phyloP scores from a whole-genome alignment of 2,888 invertebrate genomes.

The Caenorhabditis wallacei region DNA sequence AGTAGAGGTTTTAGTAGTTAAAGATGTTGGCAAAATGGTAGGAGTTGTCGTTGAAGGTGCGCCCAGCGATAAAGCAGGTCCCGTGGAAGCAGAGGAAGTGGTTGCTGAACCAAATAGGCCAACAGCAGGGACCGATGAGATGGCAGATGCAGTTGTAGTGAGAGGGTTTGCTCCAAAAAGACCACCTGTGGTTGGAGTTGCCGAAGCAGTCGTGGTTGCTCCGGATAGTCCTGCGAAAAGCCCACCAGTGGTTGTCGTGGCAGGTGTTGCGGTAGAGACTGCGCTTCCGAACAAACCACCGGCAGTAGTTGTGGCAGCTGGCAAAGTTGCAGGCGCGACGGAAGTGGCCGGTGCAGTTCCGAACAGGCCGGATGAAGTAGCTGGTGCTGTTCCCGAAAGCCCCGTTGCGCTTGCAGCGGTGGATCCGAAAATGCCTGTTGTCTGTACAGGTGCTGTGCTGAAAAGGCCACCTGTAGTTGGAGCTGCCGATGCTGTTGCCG shows the following conservation, averaged over 20 bases:
- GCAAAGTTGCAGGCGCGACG: background rate
- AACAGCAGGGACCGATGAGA: constrained; percentile 16
- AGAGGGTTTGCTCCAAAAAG: constrained; percentile 14
- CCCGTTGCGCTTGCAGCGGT: no score
- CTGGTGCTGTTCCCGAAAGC: constrained; percentile 15
- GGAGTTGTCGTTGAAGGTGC: background rate
- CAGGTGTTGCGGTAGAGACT: background rate
- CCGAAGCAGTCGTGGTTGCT: background rate
- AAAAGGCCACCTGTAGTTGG: no score
- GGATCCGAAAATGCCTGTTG: no score
- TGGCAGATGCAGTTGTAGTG: background rate
- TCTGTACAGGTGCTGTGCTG: no score
- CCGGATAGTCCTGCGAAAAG: constrained; percentile 1
- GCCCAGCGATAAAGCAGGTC: background rate
- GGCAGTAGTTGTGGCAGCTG: background rate
- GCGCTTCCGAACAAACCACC: constrained; percentile 15
- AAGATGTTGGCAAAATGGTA: background rate
- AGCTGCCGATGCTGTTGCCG: no score
- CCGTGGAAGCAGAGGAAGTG: background rate
- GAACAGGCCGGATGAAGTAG: constrained; percentile 21
- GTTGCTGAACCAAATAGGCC: constrained; percentile 11
- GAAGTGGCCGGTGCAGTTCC: background rate
- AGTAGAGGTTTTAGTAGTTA: background rate
- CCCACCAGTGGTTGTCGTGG: constrained; percentile 1
- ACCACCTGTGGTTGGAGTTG: background rate